These are phyloP conservation scores for Crenichthys baileyi DNA, from an alignment of 2,797 vertebrate genomes.

Conservation along the genomic window DNA sequence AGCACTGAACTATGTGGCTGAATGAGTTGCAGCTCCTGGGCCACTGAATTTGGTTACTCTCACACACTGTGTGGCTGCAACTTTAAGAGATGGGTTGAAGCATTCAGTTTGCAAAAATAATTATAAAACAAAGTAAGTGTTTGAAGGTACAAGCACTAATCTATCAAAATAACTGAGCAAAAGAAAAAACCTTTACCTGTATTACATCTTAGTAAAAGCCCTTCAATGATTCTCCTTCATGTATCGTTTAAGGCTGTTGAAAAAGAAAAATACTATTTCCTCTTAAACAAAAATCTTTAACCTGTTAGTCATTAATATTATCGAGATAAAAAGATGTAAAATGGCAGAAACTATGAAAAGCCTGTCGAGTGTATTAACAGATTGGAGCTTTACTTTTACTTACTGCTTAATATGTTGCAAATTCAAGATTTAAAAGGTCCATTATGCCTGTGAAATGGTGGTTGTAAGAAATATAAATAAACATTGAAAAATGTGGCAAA, in stretches of 20 bases:
- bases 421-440: neutral
- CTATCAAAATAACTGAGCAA: neutral
- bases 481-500: neutral
- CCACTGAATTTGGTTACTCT: too few relatives aligned
- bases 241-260: neutral
- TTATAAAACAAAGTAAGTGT: neutral
- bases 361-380: neutral
- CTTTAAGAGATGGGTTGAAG: neutral
- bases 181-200: neutral
- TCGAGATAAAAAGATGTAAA: neutral
- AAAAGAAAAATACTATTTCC: neutral
- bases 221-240: neutral
- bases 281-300: neutral
- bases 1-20: neutral
- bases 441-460: neutral
- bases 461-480: neutral
- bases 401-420: neutral
- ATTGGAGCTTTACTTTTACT: neutral
- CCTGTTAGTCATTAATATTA: neutral
- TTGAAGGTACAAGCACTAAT: neutral
- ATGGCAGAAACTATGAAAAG: neutral
- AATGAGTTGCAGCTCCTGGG: neutral
- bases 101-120: neutral
- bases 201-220: neutral
- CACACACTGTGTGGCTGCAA: neutral